phyloP scores from a whole-genome alignment of 2,888 invertebrate genomes.

The Phytoseiulus persimilis region DNA sequence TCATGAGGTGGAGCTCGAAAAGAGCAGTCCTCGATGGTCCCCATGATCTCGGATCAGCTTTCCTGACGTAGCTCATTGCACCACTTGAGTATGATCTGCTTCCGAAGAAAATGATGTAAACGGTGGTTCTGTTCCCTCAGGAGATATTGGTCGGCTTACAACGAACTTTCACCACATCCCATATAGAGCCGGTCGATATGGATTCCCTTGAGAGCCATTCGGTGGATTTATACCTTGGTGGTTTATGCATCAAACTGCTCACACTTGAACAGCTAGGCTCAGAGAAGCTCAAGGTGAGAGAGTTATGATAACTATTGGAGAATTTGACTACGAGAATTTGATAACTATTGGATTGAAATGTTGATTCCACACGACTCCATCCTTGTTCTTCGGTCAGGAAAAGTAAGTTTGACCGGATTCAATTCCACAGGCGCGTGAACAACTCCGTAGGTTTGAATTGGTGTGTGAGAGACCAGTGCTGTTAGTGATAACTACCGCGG shows the following conservation, averaged over 20 bases:
- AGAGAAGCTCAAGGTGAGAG: neutral
- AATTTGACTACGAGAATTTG: no score
- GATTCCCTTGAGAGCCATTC: neutral
- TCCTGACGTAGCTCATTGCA: no score
- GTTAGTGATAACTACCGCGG: neutral
- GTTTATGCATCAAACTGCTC: neutral
- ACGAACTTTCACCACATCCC: neutral
- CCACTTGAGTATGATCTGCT: no score
- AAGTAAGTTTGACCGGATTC: neutral
- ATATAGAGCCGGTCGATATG: conserved; percentile 24
- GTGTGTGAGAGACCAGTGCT: neutral
- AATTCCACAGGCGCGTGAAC: neutral
- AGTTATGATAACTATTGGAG: no score
- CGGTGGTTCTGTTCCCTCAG: neutral
- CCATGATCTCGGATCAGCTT: no score
- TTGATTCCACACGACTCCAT: no score
- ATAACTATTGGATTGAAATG: no score
- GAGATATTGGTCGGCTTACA: conserved; percentile 15
- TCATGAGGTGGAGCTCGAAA: no score
- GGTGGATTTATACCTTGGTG: conserved; percentile 17
- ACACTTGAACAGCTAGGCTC: neutral
- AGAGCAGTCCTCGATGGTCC: no score
- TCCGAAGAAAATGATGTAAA: no score
- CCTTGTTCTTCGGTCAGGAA: no score
- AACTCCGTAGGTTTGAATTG: neutral